Conservation (phyloP, 2,797 vertebrate genomes). For the Ataeniobius toweri region DNA sequence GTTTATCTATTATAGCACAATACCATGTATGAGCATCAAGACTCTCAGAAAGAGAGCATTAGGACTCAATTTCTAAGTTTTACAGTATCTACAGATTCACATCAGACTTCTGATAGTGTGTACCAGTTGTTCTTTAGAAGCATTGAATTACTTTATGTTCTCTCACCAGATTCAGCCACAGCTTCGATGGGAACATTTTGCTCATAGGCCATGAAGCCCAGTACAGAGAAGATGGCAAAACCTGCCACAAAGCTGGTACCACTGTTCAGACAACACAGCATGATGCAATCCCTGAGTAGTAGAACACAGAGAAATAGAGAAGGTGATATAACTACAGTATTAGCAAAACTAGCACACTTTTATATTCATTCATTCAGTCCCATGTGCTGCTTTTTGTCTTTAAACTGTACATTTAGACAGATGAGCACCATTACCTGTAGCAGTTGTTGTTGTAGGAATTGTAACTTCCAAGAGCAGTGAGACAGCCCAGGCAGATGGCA, state of each 20-base stretch:
- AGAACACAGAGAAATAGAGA: conserved; percentile 14
- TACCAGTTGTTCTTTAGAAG: not conserved
- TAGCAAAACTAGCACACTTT: not conserved
- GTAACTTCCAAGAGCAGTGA: conserved; percentile 97
- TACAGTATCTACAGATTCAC: not conserved
- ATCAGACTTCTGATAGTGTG: not conserved
- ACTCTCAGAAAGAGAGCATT: not conserved
- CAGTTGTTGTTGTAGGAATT: conserved; percentile 99
- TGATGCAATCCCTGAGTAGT: conserved; percentile 90
- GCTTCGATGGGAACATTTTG: conserved; percentile 97
- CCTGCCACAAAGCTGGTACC: conserved; percentile 98
- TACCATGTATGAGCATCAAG: conserved; percentile 13
- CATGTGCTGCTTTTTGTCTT: not conserved
- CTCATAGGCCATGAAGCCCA: conserved; percentile 98
- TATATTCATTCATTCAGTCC: not conserved
- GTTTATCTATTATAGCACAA: conserved; percentile 38
- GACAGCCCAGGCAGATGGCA: conserved; percentile 96
- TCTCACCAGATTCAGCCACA: conserved; percentile 96
- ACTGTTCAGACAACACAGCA: conserved; percentile 98
- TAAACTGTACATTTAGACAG: not conserved
- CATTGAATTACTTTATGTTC: not conserved
- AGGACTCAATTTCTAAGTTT: not conserved
- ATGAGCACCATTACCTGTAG: conserved; percentile 87
- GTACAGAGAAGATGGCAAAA: conserved; percentile 98
- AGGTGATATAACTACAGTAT: not conserved